Evolutionary conservation across 2,113 vertebrate species (phyloP), one percentile per base, ranked within the genome.

Genomic region (Apistogramma diplotaenia): DNA sequence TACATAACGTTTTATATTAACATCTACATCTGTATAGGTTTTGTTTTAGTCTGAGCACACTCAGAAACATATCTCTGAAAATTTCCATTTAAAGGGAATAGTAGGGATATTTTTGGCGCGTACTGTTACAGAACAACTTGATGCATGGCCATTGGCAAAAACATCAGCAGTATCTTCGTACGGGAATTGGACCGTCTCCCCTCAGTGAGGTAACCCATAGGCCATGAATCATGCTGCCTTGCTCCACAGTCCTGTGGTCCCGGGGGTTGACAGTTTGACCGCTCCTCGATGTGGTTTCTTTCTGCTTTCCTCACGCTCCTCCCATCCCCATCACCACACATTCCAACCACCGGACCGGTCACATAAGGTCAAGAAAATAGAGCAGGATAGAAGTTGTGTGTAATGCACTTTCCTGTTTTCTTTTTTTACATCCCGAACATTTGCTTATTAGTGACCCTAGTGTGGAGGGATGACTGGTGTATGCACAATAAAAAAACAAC

Each of bases 191-290:
- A 91, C 76, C 78, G 65, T 90, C 82, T 89, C 78, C 72, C 77
- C 82, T 83, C 79, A 56, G 90, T 90, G 91, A 93, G 92, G 92
- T 91, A 91, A 91, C 90, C 91, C 91, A 93, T 90, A 87, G 76
- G 76, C 89, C 80, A 92, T 93, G 91, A 93, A 93, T 92, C 91
- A 92, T n/a, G 60, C 76, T 89, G 89, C 87, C 89, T 90, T 90
- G 89, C 87, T 91, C 87, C 86, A 82, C 80, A 89, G 89, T 86
- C 79, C 85, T 92, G 89, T 79, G 91, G 91, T 92, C 82, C 86
- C 49, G 31, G 74, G 88, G 87, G 82, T 79, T 92, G 89, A 89
- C 83, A 85, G 90, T 89, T 84, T 87, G 89, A 92, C 89, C 86
- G 85, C 91, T 93, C 83, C 86, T 85, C 92, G 84, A 87, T 91